A percentile compares a stretch with the other conserved stretches of the same genome.
Evolutionary conservation across 2,113 vertebrate species (phyloP).

Genomic region (Choloepus hoffmanni): DNA sequence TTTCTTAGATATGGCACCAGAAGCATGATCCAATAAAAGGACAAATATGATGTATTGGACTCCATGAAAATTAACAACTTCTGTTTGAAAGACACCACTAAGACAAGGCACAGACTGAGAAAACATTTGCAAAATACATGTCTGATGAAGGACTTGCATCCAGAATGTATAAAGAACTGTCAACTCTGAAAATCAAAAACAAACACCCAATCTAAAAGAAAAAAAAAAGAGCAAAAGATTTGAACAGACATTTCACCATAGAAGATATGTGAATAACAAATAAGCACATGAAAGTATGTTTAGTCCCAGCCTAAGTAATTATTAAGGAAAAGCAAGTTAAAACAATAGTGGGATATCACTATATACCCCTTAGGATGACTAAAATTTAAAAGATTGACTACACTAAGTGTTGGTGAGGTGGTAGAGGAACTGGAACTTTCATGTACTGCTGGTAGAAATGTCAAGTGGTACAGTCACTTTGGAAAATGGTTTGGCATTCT

Average conservation of each 20-base stretch:
- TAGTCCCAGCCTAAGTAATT: background rate
- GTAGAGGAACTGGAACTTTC: background rate
- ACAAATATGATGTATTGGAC: background rate
- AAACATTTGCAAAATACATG: background rate
- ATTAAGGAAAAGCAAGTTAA: background rate
- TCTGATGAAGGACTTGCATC: background rate
- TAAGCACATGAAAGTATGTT: background rate
- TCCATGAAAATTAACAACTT: background rate
- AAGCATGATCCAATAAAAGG: background rate
- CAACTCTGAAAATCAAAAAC: background rate
- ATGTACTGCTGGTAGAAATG: background rate
- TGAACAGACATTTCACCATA: no score
- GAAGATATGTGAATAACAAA: background rate
- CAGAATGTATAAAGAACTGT: background rate
- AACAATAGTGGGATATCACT: background rate
- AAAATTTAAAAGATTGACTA: background rate
- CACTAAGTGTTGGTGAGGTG: background rate
- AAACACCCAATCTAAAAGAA: background rate
- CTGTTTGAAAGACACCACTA: background rate
- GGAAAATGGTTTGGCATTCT: background rate
- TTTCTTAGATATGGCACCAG: background rate
- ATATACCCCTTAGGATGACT: background rate
- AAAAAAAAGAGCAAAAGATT: background rate
- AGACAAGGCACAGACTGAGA: background rate
- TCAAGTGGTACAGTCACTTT: background rate